Evolutionary conservation across 2,113 vertebrate genomes (phyloP), one percentile per base, ranked within the genome.

Genomic region (Craseonycteris thonglongyai): DNA sequence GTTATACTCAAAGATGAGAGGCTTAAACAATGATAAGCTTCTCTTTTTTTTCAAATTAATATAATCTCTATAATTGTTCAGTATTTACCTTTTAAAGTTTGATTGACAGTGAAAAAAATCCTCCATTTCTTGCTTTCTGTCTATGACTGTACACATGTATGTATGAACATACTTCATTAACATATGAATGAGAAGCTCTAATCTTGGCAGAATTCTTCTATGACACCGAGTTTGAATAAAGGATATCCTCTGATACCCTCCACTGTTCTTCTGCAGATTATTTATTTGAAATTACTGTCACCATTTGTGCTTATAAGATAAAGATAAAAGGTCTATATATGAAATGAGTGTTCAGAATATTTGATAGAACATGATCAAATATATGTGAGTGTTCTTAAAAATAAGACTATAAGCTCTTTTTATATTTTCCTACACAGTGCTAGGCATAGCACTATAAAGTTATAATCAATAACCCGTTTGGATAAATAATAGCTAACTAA

Each of bases 231-330:
- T 49, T 83, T 59, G n/a, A 93, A 83, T 65, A 81, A 86, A 87
- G 15, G 22, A 63, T 26, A 81, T n/a, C 33, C 6, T 51, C 8
- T 88, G 72, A 14, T 49, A 81, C 16, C n/a, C 14, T 78, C 19
- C 9, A 81, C 7, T n/a, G 21, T 9, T 91, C 26, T 94, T 75
- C 54, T 59, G 26, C 4, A 80, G 33, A 68, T 13, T 80, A 16
- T 69, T 84, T 93, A 21, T 59, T 56, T 90, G n/a, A 95, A 96
- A 93, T 87, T 86, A 93, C 2, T 58, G 28, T 76, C 24, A 72
- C 12, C 66, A 8, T 28, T 76, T 84, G 30, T 81, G 66, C 35
- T 93, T 63, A 76, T 28, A 71, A 76, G n/a, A 81, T 83, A 61
- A 71, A 82, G n/a, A 88, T 69, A 49, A 78, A 93, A 94, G 61